phyloP scores from a whole-genome alignment of 2,113 vertebrate genomes.

The Panthera leo region DNA sequence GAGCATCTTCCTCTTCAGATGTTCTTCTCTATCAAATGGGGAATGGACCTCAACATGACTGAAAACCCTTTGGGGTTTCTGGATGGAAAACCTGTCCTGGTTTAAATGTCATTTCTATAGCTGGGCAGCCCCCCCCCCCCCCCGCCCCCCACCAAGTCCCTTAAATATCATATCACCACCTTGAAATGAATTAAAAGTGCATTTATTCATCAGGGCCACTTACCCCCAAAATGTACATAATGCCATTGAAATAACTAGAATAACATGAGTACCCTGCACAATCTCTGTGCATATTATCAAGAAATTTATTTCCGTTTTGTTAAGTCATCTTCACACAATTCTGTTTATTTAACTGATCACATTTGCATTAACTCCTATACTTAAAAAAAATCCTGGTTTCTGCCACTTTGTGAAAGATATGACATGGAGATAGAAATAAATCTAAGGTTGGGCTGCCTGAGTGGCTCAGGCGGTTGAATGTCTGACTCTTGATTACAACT shows the following conservation, averaged over 20 bases:
- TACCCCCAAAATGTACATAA: neutral
- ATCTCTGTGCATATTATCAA: neutral
- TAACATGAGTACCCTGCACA: neutral
- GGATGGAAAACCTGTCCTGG: neutral
- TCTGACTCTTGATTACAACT: too few species aligned
- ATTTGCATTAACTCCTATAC: neutral
- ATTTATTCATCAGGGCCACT: neutral
- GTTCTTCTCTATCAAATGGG: neutral
- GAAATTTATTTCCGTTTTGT: neutral
- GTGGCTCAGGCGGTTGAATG: too few species aligned
- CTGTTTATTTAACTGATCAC: neutral
- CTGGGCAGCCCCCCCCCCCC: neutral
- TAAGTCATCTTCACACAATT: neutral
- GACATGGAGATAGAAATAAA: neutral
- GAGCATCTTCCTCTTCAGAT: neutral
- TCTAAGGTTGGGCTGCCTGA: neutral
- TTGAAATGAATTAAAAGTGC: conserved; percentile 31
- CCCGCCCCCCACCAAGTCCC: neutral
- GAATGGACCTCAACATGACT: neutral
- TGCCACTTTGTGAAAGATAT: neutral
- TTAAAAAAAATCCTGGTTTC: neutral
- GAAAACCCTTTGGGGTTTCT: neutral
- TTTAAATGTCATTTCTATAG: neutral
- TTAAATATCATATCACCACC: neutral
- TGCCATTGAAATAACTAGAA: neutral